phyloP scores from a whole-genome alignment of 2,113 vertebrate species.

The Scalopus aquaticus region DNA sequence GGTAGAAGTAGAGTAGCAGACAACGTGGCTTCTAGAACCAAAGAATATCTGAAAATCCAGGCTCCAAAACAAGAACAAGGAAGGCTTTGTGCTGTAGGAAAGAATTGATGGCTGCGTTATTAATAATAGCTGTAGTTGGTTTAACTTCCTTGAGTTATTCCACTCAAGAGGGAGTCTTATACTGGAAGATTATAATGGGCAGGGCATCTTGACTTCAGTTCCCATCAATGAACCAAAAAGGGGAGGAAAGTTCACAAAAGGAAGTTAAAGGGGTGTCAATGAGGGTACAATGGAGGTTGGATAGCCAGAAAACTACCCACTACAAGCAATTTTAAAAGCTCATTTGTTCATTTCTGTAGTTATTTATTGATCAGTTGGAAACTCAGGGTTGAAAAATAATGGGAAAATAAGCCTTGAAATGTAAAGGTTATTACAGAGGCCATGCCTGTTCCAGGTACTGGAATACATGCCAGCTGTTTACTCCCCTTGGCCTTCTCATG shows the following conservation, averaged over 20 bases:
- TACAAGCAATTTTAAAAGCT: neutral
- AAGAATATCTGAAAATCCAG: neutral
- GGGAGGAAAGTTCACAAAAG: neutral
- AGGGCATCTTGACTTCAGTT: neutral
- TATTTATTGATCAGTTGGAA: neutral
- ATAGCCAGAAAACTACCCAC: neutral
- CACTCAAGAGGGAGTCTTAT: neutral
- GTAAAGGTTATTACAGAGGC: neutral
- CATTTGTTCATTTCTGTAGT: neutral
- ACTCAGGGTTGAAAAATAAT: neutral
- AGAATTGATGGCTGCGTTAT: neutral
- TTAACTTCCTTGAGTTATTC: neutral
- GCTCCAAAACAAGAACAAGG: neutral
- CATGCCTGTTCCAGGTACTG: neutral
- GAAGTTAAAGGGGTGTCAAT: neutral
- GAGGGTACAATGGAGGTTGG: neutral
- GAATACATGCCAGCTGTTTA: neutral
- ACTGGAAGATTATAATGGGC: neutral
- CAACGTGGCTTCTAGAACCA: neutral
- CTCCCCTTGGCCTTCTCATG: neutral
- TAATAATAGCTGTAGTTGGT: neutral
- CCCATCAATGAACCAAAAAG: neutral
- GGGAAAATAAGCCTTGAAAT: neutral
- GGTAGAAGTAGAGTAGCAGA: neutral
- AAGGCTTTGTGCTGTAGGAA: neutral